phyloP scores from a whole-genome alignment of 1,140 invertebrate species.

The Brachionus angularis region DNA sequence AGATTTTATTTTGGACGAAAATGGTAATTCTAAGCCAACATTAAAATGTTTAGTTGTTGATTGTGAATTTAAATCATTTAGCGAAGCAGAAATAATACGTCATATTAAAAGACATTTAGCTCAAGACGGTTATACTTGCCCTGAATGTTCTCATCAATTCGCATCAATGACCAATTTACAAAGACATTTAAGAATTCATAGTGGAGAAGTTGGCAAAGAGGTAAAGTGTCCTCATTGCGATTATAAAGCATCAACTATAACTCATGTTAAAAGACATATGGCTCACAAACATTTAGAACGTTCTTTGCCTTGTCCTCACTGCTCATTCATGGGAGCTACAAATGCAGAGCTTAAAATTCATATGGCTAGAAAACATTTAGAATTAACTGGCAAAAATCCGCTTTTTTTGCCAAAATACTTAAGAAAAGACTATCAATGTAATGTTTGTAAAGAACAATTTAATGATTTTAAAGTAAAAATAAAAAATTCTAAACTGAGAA shows the following conservation, averaged over 20 bases:
- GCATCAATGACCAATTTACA: conserved; percentile 32
- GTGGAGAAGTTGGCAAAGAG: conserved; percentile 1
- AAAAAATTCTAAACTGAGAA: neutral
- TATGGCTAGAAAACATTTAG: conserved; percentile 41
- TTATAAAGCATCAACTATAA: conserved; percentile 34
- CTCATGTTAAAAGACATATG: conserved; percentile 44
- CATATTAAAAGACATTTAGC: conserved; percentile 38
- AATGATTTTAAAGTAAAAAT: conserved; percentile 24
- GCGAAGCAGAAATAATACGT: conserved; percentile 37
- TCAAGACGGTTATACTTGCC: conserved; percentile 40
- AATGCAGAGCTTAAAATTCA: conserved; percentile 44
- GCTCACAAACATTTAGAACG: conserved; percentile 43
- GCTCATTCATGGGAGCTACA: conserved; percentile 38
- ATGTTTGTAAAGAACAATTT: conserved; percentile 28
- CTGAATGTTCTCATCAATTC: conserved; percentile 12
- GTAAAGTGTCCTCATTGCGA: conserved; percentile 33
- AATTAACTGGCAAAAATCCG: conserved; percentile 24
- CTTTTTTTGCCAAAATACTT: conserved; percentile 32
- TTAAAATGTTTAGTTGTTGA: conserved; percentile 41
- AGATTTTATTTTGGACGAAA: neutral
- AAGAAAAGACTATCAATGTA: conserved; percentile 43
- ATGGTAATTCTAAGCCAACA: conserved; percentile 17
- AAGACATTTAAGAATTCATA: conserved; percentile 34
- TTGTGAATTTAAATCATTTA: conserved; percentile 34
- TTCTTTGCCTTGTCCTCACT: conserved; percentile 44